Conservation (phyloP, 2,113 vertebrate species). For the Indicator indicator region DNA sequence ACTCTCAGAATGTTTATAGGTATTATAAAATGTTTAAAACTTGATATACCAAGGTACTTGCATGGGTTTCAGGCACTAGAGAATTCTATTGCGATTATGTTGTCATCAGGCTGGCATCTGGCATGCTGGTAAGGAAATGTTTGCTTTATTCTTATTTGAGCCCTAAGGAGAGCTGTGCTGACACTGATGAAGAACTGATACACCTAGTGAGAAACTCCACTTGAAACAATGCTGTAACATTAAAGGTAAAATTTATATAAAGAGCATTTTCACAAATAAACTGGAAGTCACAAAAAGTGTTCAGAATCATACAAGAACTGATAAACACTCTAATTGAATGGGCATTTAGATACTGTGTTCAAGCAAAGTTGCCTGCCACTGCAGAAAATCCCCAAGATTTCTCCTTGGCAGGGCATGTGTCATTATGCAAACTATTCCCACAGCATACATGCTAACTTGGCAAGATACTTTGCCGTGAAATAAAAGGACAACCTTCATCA, state of each 20-base stretch:
- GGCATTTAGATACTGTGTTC: not conserved
- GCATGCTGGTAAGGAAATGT: slow-evolving; percentile 55
- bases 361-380: not conserved
- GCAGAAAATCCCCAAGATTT: not conserved
- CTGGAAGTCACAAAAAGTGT: not conserved
- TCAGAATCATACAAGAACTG: not conserved
- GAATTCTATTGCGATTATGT: slow-evolving; percentile 73
- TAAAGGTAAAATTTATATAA: not conserved
- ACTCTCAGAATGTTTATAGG: slow-evolving; percentile 71
- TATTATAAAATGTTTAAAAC: slow-evolving; percentile 76
- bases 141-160: slow-evolving; percentile 50
- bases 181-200: not conserved
- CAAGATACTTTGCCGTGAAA: not conserved
- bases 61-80: slow-evolving; percentile 70
- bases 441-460: not conserved
- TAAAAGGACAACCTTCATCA: not conserved
- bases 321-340: rapidly evolving
- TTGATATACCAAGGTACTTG: slow-evolving; percentile 73
- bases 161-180: slow-evolving; percentile 48
- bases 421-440: not conserved
- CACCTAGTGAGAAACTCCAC: not conserved
- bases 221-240: not conserved
- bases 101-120: slow-evolving; percentile 66
- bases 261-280: not conserved
- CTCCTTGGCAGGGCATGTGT: not conserved